Percentiles rank a stretch among this genome's conserved stretches.
phyloP scores from a whole-genome alignment of 2,113 vertebrate genomes.

The Callocephalon fimbriatum region DNA sequence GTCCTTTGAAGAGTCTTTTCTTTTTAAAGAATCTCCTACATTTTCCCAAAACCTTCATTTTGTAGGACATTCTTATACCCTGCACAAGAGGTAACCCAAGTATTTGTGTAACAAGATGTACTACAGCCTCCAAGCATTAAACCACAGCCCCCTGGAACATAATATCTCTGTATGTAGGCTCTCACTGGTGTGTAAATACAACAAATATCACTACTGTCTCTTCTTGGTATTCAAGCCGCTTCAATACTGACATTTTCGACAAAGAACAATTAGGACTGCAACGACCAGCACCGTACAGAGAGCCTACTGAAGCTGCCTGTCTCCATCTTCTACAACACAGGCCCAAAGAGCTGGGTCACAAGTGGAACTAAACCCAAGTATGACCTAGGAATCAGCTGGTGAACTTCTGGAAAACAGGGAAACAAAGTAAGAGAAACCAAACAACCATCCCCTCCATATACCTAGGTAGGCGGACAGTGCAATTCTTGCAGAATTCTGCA shows the following conservation, averaged over 20 bases:
- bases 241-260: neutral
- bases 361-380: slow-evolving; percentile 20
- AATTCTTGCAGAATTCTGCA: neutral
- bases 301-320: neutral
- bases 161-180: neutral
- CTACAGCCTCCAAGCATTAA: neutral
- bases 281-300: neutral
- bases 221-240: neutral
- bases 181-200: rapidly evolving
- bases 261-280: neutral
- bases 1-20: neutral
- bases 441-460: neutral
- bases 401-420: neutral
- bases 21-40: neutral
- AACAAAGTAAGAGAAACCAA: neutral
- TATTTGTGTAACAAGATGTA: neutral
- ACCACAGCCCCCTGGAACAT: neutral
- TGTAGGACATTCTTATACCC: neutral
- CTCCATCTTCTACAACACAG: neutral
- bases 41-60: neutral
- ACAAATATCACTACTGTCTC: neutral
- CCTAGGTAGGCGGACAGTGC: neutral
- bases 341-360: neutral
- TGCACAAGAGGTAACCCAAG: neutral
- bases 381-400: neutral